Base-by-base conservation (phyloP, 2,797 vertebrate genomes). In the Malacoraja senta region DNA sequence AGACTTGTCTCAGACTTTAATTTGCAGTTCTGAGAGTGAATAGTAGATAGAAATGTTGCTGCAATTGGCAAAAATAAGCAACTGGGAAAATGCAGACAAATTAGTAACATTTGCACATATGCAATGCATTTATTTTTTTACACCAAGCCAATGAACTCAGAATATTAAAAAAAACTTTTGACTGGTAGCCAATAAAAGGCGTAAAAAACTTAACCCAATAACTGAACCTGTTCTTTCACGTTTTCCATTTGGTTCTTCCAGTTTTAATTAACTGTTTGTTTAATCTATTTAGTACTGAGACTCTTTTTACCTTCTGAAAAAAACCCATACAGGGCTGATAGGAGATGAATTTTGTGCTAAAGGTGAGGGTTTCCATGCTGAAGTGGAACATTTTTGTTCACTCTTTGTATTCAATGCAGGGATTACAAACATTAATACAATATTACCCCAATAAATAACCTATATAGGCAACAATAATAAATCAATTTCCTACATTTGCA, bases 31-130 rank as follows among this genome's bases (percentile, higher is more conserved):
- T 92, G 90, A 92, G 90, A 92, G 58, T 76, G 68, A 24, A 92
- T 53, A 76, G 44, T 91, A 88, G 68, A 92, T 92, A 58, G 58
- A 72, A 44, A 92, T 53, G 24, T 92, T 92, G 71, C 90, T 76
- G 90, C 90, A n/a, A 76, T 74, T 91, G 90, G 90, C 90, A 92
- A 71, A 24, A 72, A 72, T 53, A 76, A 92, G 68, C 71, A 92
- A 92, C 38, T 92, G 90, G 90, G 71, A 58, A 92, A 76, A 44
- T 72, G 29, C 68, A 74, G 90, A 92, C 90, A 92, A 92, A 76
- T 74, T 76, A 92, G 44, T 53, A 92, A 91, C 90, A 91, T 74
- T 91, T 91, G 90, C 21, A 74, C 90, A 92, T 53, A 92, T 92
- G 90, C 26, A 53, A 92, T 92, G 90, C 21, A 92, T 92, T 92